These are phyloP conservation scores for Platycheirus albimanus DNA, from an alignment of 2,888 invertebrate species.

Conservation along the genomic window DNA sequence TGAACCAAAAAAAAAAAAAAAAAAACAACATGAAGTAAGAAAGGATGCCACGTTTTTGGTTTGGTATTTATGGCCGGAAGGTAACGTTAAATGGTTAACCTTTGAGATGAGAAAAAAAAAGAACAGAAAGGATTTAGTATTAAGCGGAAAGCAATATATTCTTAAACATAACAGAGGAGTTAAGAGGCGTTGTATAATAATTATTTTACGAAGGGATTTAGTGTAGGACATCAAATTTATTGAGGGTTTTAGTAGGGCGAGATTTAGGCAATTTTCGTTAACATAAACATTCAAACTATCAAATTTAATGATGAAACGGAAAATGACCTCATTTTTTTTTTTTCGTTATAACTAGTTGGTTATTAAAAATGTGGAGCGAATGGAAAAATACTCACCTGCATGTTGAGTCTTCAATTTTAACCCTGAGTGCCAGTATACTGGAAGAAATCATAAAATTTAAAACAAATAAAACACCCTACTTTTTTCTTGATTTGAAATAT, in stretches of 20 bases:
- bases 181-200: slow-evolving; percentile 22
- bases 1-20: not conserved
- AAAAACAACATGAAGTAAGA: too few species aligned
- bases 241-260: slow-evolving; percentile 17
- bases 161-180: slow-evolving; percentile 1
- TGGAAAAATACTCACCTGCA: too few species aligned
- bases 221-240: slow-evolving; percentile 29
- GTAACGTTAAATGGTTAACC: slow-evolving; percentile 35
- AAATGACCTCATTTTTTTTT: too few species aligned
- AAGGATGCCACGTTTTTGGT: slow-evolving; percentile 28
- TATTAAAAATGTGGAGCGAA: too few species aligned
- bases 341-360: too few species aligned
- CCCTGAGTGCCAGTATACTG: too few species aligned
- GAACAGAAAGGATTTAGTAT: slow-evolving; percentile 12
- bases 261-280: not conserved
- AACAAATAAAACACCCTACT: too few species aligned
- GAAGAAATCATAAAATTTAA: too few species aligned
- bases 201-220: slow-evolving; percentile 32
- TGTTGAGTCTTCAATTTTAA: too few species aligned
- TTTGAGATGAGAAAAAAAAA: slow-evolving; percentile 17
- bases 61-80: slow-evolving; percentile 25
- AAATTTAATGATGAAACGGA: too few species aligned
- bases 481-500: too few species aligned
- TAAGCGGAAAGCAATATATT: slow-evolving; percentile 30
- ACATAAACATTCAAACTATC: too few species aligned